phyloP scores from a whole-genome alignment of 2,113 vertebrate species.

The Megaceryle torquata region DNA sequence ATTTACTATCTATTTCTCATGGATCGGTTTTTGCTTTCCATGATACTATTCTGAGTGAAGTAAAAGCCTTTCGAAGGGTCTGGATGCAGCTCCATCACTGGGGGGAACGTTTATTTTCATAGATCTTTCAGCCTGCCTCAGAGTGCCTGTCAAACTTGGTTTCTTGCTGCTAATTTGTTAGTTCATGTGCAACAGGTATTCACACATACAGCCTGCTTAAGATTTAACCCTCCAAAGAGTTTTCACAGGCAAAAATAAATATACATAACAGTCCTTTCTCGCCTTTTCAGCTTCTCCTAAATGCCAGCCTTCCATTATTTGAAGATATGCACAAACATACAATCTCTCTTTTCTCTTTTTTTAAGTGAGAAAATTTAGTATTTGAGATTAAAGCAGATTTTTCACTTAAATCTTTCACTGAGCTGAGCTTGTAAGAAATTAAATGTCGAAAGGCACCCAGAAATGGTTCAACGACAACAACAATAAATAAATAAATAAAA shows the following conservation, averaged over 20 bases:
- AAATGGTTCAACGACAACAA: neutral
- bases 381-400: neutral
- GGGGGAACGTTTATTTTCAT: neutral
- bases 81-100: neutral
- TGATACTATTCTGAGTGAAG: neutral
- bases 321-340: neutral
- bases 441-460: neutral
- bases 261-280: neutral
- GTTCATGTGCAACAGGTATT: constrained; percentile 60
- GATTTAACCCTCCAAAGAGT: neutral
- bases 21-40: neutral
- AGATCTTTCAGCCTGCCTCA: neutral
- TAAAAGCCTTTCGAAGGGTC: neutral
- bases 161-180: constrained; percentile 36
- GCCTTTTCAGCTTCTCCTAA: neutral
- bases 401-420: neutral
- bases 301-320: neutral
- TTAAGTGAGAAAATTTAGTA: neutral
- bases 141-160: constrained; percentile 16
- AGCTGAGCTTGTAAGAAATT: neutral
- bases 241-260: neutral
- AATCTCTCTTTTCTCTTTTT: neutral
- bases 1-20: neutral
- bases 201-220: neutral
- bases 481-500: neutral